Percentiles rank a stretch among this genome's conserved stretches.
Conservation (phyloP, 1,140 invertebrate genomes). For the Drosophila repletoides region DNA sequence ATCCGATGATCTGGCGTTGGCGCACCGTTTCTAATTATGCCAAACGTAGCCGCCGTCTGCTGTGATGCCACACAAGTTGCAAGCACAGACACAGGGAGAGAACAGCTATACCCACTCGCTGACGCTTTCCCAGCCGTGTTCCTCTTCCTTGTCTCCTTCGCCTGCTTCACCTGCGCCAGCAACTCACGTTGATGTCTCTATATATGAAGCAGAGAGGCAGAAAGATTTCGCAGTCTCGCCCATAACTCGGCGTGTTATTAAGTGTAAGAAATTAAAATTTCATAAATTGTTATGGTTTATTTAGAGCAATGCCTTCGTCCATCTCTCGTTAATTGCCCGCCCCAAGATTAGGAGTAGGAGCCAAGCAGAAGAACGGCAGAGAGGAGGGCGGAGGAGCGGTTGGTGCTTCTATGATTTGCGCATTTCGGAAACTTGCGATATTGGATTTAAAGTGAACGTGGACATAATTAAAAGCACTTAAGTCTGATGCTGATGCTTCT, state of each 20-base stretch:
- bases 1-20: too few relatives aligned
- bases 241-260: slow-evolving; percentile 75
- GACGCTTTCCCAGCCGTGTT: too few relatives aligned
- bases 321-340: slow-evolving; percentile 43
- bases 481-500: slow-evolving; percentile 25
- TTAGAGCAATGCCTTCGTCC: slow-evolving; percentile 53
- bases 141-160: not conserved
- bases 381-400: not conserved
- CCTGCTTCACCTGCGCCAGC: slow-evolving; percentile 55
- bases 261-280: slow-evolving; percentile 79
- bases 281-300: slow-evolving; percentile 78
- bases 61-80: slow-evolving; percentile 65
- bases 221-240: slow-evolving; percentile 16
- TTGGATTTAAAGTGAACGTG: slow-evolving; percentile 68
- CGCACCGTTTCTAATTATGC: slow-evolving; percentile 66
- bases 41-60: slow-evolving; percentile 33
- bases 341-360: too few relatives aligned
- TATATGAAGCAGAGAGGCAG: slow-evolving; percentile 6
- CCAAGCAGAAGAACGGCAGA: not conserved
- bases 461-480: slow-evolving; percentile 80
- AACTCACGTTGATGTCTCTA: slow-evolving; percentile 71
- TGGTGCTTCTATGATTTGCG: slow-evolving; percentile 50
- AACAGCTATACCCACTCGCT: too few relatives aligned
- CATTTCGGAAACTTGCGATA: slow-evolving; percentile 68
- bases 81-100: not conserved